phyloP scores from a whole-genome alignment of 2,888 invertebrate species.

The Helleia helle region DNA sequence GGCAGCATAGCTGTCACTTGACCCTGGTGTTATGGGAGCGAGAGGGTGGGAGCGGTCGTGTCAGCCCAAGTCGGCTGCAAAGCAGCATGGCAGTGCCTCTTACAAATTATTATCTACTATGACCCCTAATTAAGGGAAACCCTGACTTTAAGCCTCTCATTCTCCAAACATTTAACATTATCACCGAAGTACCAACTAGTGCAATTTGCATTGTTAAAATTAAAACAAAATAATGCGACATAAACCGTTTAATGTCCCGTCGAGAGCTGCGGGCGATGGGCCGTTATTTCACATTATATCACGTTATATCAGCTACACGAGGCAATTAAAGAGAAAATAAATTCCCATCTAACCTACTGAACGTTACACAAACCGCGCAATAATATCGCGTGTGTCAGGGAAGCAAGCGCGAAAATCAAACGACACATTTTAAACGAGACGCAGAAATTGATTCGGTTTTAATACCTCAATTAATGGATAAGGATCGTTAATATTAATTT shows the following conservation, averaged over 20 bases:
- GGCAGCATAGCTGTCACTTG: no score
- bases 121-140: no score
- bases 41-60: no score
- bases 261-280: constrained; percentile 18
- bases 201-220: no score
- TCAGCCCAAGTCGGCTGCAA: no score
- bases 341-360: constrained; percentile 21
- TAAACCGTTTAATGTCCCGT: constrained; percentile 21
- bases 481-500: constrained; percentile 32
- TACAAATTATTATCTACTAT: no score
- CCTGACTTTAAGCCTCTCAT: no score
- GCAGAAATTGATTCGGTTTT: constrained; percentile 25
- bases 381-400: constrained; percentile 5
- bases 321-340: constrained; percentile 25
- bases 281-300: constrained; percentile 24
- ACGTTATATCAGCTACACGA: constrained; percentile 22
- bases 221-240: constrained; percentile 12
- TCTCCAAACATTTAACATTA: no score
- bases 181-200: no score
- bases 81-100: no score
- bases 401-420: constrained; percentile 9
- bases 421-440: constrained; percentile 9
- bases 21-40: no score
- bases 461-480: constrained; percentile 38
- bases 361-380: constrained; percentile 12